Conservation (phyloP, 2,113 vertebrate species). For the Thinocorus orbignyianus region DNA sequence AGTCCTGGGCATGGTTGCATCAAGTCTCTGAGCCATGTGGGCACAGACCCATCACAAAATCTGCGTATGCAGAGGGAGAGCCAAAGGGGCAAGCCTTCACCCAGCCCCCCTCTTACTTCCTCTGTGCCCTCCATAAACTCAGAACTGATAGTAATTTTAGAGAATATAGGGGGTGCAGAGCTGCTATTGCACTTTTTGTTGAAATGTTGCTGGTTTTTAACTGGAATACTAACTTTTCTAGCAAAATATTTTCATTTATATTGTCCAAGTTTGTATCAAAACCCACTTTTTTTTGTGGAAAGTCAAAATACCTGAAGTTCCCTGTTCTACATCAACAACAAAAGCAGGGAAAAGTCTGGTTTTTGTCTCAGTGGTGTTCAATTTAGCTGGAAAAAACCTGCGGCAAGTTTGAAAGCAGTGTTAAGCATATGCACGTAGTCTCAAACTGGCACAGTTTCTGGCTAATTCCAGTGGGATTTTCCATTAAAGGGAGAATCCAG, state of each 20-base stretch:
- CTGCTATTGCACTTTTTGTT: not conserved
- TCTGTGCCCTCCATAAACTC: not conserved
- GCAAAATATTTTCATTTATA: not conserved
- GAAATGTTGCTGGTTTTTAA: not conserved
- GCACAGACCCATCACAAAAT: not conserved
- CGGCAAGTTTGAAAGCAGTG: not conserved
- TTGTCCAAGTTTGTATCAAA: not conserved
- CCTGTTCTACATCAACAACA: not conserved
- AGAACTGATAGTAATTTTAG: not conserved
- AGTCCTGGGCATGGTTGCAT: not conserved
- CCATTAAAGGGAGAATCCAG: not conserved
- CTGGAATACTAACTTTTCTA: not conserved
- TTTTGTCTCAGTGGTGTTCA: not conserved
- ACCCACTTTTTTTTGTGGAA: not conserved
- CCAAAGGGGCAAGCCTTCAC: not conserved
- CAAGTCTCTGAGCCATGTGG: not conserved
- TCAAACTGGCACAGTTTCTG: not conserved
- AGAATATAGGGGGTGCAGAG: not conserved
- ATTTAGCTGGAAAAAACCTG: not conserved
- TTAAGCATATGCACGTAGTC: not conserved
- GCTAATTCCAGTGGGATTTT: not conserved
- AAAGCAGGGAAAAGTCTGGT: not conserved
- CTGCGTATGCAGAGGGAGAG: not conserved
- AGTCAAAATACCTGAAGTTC: not conserved
- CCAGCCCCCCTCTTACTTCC: not conserved